Conservation (phyloP, 2,888 invertebrate species). For the Micropterix aruncella region DNA sequence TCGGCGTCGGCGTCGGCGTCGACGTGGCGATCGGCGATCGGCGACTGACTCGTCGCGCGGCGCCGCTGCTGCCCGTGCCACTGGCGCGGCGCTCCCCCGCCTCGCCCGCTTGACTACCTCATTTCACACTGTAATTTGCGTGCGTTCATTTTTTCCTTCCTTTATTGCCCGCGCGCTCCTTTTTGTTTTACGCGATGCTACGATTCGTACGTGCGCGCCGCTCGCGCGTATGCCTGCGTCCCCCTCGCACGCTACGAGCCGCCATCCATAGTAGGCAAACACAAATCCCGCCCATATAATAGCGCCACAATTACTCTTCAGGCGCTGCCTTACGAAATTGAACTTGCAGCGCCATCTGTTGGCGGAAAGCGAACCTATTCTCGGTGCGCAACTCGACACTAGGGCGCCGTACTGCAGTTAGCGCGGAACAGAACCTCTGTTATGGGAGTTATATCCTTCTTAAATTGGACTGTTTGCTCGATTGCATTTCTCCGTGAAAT, state of each 20-base stretch:
- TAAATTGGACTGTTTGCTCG: too few relatives aligned
- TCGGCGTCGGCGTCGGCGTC: conserved; percentile 30
- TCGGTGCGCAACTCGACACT: background rate
- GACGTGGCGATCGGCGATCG: background rate
- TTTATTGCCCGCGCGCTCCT: conserved; percentile 39
- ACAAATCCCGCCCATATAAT: conserved; percentile 39
- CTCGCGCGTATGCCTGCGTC: conserved; percentile 24
- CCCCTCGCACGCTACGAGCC: conserved; percentile 21
- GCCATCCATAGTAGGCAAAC: background rate
- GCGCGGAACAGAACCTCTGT: too few relatives aligned
- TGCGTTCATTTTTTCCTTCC: conserved; percentile 39
- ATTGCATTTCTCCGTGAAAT: too few relatives aligned
- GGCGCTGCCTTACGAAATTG: conserved; percentile 13
- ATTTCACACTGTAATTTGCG: conserved; percentile 44
- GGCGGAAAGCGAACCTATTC: conserved; percentile 3
- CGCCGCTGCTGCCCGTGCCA: conserved; percentile 30
- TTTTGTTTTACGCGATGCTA: conserved; percentile 43
- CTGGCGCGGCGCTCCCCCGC: conserved; percentile 27
- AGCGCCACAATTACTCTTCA: conserved; percentile 34
- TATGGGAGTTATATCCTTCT: too few relatives aligned
- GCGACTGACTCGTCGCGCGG: conserved; percentile 17
- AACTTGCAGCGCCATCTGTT: conserved; percentile 19
- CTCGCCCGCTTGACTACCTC: conserved; percentile 42
- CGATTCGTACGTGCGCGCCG: conserved; percentile 14
- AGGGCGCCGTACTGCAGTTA: too few relatives aligned